Evolutionary conservation across 1,140 invertebrate genomes (phyloP), one percentile per base, ranked within the genome.

Genomic region (honey bee (Apis mellifera)): DNA sequence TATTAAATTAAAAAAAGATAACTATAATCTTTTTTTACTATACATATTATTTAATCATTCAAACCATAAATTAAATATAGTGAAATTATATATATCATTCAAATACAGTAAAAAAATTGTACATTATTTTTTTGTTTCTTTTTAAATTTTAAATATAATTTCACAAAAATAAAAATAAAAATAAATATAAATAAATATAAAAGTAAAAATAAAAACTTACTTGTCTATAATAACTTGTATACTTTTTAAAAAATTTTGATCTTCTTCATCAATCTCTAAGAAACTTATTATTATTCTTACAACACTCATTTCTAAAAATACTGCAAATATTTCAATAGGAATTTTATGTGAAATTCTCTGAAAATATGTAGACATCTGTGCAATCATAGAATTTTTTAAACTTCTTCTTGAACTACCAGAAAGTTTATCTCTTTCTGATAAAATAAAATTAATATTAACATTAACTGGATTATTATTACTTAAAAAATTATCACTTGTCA

Each of bases 181-280:
- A 76, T 68, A n/a, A 74, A 66, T 42, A 42, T 70, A 78, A 57
- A 42, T 64, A 83, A 64, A 55, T n/a, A 84, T 26, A 74, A 42
- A 77, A 23, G 73, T 68, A 23, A 74, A 66, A 75, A 50, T 60
- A 42, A 15, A 52, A 65, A 92, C 94, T 93, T 92, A 96, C 96
- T 94, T 95, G 85, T 96, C 95, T 84, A 96, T 95, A 42, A 96
- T 91, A 78, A 92, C 84, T 85, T 94, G 91, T 82, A 96, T 93
- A 78, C 95, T 95, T 87, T 93, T 94, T 42, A 95, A 90, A 92
- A 95, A 96, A n/a, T 94, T 90, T 74, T 94, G 91, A 84, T 95
- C 94, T 48, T 95, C 94, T 19, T 94, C 94, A 80, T 96, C 94
- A 59, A 95, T 94, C 84, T 96, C 95, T 42, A 96, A 89, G 86